These are phyloP conservation scores for Zalophus californianus DNA, from an alignment of 2,797 vertebrate genomes.

Conservation along the genomic window DNA sequence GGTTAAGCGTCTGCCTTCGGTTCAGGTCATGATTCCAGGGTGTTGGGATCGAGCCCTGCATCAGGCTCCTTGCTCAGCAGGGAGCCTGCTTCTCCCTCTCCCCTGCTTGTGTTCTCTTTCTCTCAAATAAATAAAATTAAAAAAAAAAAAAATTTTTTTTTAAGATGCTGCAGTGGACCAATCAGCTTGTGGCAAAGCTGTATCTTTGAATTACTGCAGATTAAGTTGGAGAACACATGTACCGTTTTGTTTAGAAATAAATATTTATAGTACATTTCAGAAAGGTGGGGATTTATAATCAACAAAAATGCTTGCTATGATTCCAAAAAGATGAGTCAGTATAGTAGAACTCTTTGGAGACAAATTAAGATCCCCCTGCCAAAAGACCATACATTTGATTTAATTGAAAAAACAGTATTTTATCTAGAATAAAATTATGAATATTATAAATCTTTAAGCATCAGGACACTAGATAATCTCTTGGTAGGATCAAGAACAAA, in stretches of 20 bases:
- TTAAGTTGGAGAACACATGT: background rate
- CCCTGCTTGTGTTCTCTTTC: too few relatives aligned
- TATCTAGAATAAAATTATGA: background rate
- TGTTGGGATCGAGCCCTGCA: too few relatives aligned
- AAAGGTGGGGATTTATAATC: background rate
- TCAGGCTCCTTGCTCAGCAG: too few relatives aligned
- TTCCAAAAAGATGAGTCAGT: background rate
- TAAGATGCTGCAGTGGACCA: background rate
- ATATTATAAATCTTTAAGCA: background rate
- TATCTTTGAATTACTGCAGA: background rate
- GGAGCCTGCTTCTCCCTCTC: too few relatives aligned
- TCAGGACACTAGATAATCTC: background rate
- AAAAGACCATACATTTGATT: background rate
- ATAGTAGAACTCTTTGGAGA: background rate
- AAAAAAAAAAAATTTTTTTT: background rate
- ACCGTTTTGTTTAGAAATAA: constrained; percentile 29
- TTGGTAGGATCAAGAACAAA: constrained; percentile 6
- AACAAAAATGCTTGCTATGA: background rate
- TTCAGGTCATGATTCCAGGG: too few relatives aligned
- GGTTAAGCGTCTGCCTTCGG: too few relatives aligned
- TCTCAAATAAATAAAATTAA: too few relatives aligned
- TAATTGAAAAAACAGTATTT: constrained; percentile 11
- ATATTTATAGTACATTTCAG: background rate
- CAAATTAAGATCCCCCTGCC: background rate
- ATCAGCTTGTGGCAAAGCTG: background rate